Evolutionary conservation across 2,113 vertebrate genomes (phyloP), one percentile per base, ranked within the genome.

Genomic region (Cyphomyrus discorhynchus): DNA sequence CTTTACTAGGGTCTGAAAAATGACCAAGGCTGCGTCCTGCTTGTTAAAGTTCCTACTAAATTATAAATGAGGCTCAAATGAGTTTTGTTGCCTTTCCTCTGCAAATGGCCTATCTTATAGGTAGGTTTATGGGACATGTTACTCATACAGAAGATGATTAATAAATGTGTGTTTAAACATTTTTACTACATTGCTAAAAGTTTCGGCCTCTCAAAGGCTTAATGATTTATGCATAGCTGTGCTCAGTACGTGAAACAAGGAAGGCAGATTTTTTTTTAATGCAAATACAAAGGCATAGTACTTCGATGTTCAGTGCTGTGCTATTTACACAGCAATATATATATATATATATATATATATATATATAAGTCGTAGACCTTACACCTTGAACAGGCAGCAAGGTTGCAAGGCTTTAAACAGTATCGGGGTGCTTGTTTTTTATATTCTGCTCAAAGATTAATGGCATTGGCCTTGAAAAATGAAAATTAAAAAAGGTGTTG

Each of bases 31-130:
- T 39, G 21, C 47, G n/a, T 86, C 85, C 17, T 86, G 50, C 45
- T 74, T 86, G 88, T 89, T 89, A 58, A 88, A 88, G 77, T 50
- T 88, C 27, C 53, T 42, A 17, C 74, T 90, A 85, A 88, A 90
- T 90, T 90, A 90, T 88, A 86, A 52, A 90, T 90, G 90, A 90
- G 53, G 50, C 45, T 84, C 74, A 66, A 90, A 90, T 90, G 86
- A 90, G 87, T 82, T 88, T 90, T 39, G 49, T 62, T 87, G 49
- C 56, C 77, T 90, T 90, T 83, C 88, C 35, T 45, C 35, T 35
- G 47, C 45, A 50, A 50, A 87, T 17, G 46, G 87, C 39, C 31
- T n/a, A 24, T 89, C 77, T 58, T 84, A 85, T 89, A 27, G 80
- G 80, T 82, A 53, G n/a, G 31, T 82, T 82, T 89, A 82, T 89